Base-by-base conservation (phyloP, 2,888 invertebrate genomes). In the Lomographa bimaculata region DNA sequence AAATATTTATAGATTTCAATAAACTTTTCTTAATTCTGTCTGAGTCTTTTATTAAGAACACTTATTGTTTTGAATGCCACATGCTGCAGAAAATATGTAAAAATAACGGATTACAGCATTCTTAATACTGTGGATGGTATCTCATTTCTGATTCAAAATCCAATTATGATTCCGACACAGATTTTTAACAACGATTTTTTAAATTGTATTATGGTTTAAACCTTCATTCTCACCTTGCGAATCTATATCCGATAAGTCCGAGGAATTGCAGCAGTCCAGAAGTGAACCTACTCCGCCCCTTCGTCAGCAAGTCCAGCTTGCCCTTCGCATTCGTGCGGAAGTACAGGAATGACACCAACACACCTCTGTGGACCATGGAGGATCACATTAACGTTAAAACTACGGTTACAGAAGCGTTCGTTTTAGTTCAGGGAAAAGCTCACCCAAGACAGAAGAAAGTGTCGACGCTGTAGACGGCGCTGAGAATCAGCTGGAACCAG, bases 281-380 rank as follows among this genome's bases (percentile, higher is more conserved):
- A 6, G 92, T 89, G 47, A 93, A 71, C 57, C 93, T 92, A 43
- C 89, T 90, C n/a, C 79, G 84, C 0, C 93, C 93, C 58, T 94
- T 92, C 25, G 93, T 91, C 24, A 93, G 81, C 39, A 86, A 78
- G 56, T 94, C 94, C 47, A 95, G 79, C 64, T 92, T 94, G 32
- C 94, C 94, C 67, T 94, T 94, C 6, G 93, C 92, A 66, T 93
- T 93, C 0, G 94, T 94, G 16, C 96, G 92, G 84, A 96, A 96
- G 79, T 95, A 96, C 28, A 96, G 89, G 76, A 94, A 96, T n/a
- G 96, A 92, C 3, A 96, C 95, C 57, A 96, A 84, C 64, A 96
- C 91, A 4, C 96, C 96, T 50, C 96, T 96, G 71, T n/a, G 9
- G 7, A 9, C 6, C 16, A 5, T 14, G 4, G 14, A 14, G 4